Evolutionary conservation across 2,888 invertebrate genomes (phyloP), one percentile per base, ranked within the genome.

Genomic region (Orthosia gracilis): DNA sequence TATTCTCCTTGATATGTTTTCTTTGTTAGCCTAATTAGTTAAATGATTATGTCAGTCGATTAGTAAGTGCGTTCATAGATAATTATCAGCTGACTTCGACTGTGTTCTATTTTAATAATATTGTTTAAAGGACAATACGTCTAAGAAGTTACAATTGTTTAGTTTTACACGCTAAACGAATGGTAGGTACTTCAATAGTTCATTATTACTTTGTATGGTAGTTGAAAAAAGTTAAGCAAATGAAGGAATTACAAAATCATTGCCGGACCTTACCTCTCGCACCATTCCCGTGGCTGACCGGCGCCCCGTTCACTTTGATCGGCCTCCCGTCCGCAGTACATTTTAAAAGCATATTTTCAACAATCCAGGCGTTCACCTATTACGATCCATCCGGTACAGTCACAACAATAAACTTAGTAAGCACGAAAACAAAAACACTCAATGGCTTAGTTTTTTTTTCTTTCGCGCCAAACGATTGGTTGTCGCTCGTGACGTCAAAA

Each of bases 251-350:
- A 61, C 57, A 12, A 73, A 77, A 70, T 72, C 12, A 64, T 65
- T 80, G 79, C 66, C 83, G 82, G 87, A 88, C 88, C 94, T 91
- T 93, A 96, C 96, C 96, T 95, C 96, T 95, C 89, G 96, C 94
- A 83, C 95, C 94, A 92, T 93, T 95, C 87, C 93, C 94, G 89
- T 95, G 95, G 85, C 85, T 93, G 85, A 91, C 92, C 84, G 94
- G 91, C 61, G 92, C 89, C 66, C 96, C 96, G 90, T 94, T 96
- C 90, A 95, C 96, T 95, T 96, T 96, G 92, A 96, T 96, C 85
- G 95, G 92, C 89, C 95, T 94, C 87, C 96, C 96, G 91, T 96
- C 96, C 81, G 96, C 95, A 86, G 96, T 96, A 88, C 96, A 96
- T 96, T 96, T 96, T 89, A 96, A 92, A 89, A 96, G 91, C 96